Evolutionary conservation across 2,797 vertebrate species (phyloP).

Genomic region (Enteromius argenteus): DNA sequence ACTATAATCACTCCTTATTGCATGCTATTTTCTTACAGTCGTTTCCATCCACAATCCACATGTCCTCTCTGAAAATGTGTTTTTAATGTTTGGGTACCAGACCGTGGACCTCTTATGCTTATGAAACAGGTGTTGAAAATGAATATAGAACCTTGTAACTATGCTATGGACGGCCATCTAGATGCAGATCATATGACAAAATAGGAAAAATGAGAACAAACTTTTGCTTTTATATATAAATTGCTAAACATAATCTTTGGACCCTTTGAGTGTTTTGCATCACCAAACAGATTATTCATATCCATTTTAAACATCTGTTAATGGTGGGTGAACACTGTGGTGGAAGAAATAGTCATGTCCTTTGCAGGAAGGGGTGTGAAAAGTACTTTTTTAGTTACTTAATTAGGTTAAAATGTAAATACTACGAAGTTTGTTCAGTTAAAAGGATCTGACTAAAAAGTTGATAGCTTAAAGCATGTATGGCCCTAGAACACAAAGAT

Average conservation of each 20-base stretch:
- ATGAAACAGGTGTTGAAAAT: not conserved
- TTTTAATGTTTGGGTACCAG: not conserved
- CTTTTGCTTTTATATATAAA: not conserved
- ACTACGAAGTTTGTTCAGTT: not conserved
- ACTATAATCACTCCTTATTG: not conserved
- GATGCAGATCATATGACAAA: not conserved
- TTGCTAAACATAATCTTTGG: not conserved
- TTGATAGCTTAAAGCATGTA: not conserved
- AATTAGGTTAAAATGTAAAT: not conserved
- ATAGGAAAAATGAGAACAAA: not conserved
- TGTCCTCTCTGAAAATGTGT: not conserved
- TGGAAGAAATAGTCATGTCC: not conserved
- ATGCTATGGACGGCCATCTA: not conserved
- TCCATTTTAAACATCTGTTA: not conserved
- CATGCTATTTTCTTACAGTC: not conserved
- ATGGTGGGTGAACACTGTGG: not conserved
- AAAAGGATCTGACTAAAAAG: not conserved
- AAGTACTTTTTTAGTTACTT: too few species aligned
- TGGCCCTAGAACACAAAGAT: not conserved
- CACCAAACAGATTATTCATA: not conserved
- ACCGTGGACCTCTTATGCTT: not conserved
- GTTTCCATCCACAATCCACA: not conserved
- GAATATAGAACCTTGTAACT: not conserved
- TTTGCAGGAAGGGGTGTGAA: not conserved
- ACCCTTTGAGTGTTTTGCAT: conserved; percentile 6